A percentile compares a stretch with the other conserved stretches of the same genome.
Conservation (phyloP, 1,140 invertebrate genomes). For the Nephila pilipes region DNA sequence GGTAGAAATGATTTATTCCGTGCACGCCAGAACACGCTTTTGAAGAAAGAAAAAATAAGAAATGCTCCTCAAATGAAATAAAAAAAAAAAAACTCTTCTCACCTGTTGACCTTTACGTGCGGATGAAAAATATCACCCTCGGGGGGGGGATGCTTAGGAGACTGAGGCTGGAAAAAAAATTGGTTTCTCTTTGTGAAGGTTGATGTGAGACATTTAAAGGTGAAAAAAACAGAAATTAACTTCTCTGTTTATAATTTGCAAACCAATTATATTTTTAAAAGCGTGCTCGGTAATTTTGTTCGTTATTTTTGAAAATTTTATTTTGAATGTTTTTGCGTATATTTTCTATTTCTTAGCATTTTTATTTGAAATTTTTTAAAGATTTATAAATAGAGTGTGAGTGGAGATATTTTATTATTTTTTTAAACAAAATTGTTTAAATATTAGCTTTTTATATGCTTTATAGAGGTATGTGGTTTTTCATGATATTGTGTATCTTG, state of each 20-base stretch:
- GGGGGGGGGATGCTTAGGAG: neutral
- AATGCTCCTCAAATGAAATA: slow-evolving; percentile 28
- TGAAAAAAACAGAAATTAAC: neutral
- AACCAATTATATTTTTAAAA: too few relatives aligned
- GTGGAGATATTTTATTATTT: too few relatives aligned
- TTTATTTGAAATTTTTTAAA: too few relatives aligned
- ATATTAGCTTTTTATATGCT: too few relatives aligned
- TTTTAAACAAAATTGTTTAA: too few relatives aligned
- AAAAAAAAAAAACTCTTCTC: slow-evolving; percentile 11
- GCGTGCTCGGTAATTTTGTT: too few relatives aligned
- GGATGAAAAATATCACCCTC: slow-evolving; percentile 38
- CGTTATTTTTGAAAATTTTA: too few relatives aligned
- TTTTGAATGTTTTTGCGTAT: too few relatives aligned
- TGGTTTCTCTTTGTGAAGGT: neutral
- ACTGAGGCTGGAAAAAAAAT: neutral
- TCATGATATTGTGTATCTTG: too few relatives aligned
- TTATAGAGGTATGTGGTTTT: too few relatives aligned
- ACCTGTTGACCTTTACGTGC: slow-evolving; percentile 25
- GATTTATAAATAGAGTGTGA: too few relatives aligned
- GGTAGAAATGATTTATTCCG: slow-evolving; percentile 15
- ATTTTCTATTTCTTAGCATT: too few relatives aligned
- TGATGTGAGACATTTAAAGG: neutral
- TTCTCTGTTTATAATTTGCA: neutral
- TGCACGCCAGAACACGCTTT: slow-evolving; percentile 34
- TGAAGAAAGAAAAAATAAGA: neutral